Percentiles rank a stretch among this genome's conserved stretches.
These are phyloP conservation scores for Lophotis ruficrista DNA, from an alignment of 2,113 vertebrate genomes.

Conservation along the genomic window DNA sequence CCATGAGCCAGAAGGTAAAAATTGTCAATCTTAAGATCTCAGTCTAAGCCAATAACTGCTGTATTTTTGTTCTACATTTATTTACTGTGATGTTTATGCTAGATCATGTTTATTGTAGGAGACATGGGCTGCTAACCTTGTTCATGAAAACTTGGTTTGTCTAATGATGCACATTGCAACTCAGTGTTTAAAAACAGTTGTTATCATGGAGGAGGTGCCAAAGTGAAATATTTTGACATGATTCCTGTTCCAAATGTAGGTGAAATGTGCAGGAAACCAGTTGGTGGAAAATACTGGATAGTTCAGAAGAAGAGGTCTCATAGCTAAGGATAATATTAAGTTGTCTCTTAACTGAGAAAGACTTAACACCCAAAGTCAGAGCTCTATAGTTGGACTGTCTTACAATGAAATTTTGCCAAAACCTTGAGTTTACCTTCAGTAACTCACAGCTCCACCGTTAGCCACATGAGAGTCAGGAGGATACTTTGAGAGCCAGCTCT, in stretches of 20 bases:
- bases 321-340: background rate
- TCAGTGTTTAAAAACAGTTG: background rate
- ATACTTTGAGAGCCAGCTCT: background rate
- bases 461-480: background rate
- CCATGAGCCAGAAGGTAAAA: background rate
- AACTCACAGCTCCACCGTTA: background rate
- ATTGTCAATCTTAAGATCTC: background rate
- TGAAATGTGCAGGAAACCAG: background rate
- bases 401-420: slow-evolving; percentile 51
- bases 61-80: background rate
- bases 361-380: background rate
- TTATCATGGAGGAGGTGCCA: background rate
- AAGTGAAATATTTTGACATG: background rate
- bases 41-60: background rate
- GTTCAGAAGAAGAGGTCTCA: background rate
- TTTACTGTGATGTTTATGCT: background rate
- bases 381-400: background rate
- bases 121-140: background rate
- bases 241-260: background rate
- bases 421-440: background rate
- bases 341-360: background rate
- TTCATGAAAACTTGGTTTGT: background rate
- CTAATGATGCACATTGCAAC: background rate
- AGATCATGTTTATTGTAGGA: background rate
- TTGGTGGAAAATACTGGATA: background rate